Evolutionary conservation across 2,888 invertebrate genomes (phyloP).

Genomic region (Cyrtodaria siliqua): DNA sequence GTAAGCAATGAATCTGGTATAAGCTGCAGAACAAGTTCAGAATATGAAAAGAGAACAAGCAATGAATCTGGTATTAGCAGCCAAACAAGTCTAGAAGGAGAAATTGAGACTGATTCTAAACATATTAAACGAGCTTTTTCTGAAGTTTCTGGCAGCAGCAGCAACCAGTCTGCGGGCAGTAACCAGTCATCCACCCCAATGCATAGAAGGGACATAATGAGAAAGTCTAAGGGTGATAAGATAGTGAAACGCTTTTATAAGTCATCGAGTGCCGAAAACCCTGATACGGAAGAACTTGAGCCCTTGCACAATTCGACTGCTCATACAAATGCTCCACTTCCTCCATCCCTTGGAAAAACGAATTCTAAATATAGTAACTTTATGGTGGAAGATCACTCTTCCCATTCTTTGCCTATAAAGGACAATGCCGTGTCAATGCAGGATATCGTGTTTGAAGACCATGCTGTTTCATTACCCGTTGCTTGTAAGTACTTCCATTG

Average conservation of each 20-base stretch:
- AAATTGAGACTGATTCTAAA: too few relatives aligned
- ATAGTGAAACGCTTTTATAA: constrained; percentile 28
- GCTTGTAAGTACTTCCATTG: too few relatives aligned
- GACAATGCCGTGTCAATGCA: constrained; percentile 51
- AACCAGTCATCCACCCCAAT: constrained; percentile 16
- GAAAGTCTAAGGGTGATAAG: constrained; percentile 22
- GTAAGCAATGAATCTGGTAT: too few relatives aligned
- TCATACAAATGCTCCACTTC: too few relatives aligned
- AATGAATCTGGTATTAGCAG: too few relatives aligned
- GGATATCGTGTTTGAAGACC: constrained; percentile 55
- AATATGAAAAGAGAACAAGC: too few relatives aligned
- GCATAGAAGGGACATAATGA: constrained; percentile 19
- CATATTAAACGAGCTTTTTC: constrained; percentile 35
- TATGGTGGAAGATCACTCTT: too few relatives aligned
- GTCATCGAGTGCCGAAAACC: constrained; percentile 26
- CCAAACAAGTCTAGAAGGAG: too few relatives aligned
- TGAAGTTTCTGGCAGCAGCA: constrained; percentile 45
- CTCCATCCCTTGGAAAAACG: too few relatives aligned
- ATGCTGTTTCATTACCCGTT: neutral
- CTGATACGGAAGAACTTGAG: constrained; percentile 45
- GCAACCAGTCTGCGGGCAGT: constrained; percentile 27
- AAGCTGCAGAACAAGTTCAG: too few relatives aligned
- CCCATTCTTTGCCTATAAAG: constrained; percentile 4
- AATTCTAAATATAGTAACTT: too few relatives aligned
- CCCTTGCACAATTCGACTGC: constrained; percentile 11